These are phyloP conservation scores for Chrysina gloriosa DNA, from an alignment of 2,888 invertebrate species.

Conservation along the genomic window DNA sequence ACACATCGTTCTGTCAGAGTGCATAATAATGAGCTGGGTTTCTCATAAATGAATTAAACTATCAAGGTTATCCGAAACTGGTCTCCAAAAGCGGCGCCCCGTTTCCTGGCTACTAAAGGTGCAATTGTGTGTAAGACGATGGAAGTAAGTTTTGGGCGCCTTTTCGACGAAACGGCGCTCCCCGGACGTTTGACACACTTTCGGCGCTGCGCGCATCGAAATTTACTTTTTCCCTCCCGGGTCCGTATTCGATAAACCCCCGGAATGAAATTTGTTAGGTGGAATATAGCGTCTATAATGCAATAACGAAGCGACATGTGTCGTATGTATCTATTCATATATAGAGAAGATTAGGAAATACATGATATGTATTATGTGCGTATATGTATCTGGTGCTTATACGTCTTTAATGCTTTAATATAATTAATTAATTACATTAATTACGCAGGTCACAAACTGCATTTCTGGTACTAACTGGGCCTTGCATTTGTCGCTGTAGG, in stretches of 20 bases:
- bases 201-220: slow-evolving; percentile 19
- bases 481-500: too few species aligned
- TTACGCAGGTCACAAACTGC: too few species aligned
- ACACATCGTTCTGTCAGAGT: slow-evolving; percentile 53
- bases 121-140: slow-evolving; percentile 42
- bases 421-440: too few species aligned
- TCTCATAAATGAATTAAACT: slow-evolving; percentile 62
- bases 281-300: slow-evolving; percentile 2
- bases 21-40: slow-evolving; percentile 62
- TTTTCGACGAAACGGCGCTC: slow-evolving; percentile 4
- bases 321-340: too few species aligned
- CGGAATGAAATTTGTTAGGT: slow-evolving; percentile 1
- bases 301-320: too few species aligned
- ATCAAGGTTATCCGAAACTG: slow-evolving; percentile 63
- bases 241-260: slow-evolving; percentile 5
- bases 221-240: slow-evolving; percentile 13
- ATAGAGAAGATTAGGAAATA: too few species aligned
- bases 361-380: too few species aligned
- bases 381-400: too few species aligned
- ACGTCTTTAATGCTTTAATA: too few species aligned
- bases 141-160: slow-evolving; percentile 47
- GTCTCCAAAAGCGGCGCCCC: slow-evolving; percentile 55
- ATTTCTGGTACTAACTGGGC: too few species aligned
- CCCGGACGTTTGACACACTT: slow-evolving; percentile 26
- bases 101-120: slow-evolving; percentile 54